phyloP scores from a whole-genome alignment of 2,888 invertebrate species.

The Oscheius onirici region DNA sequence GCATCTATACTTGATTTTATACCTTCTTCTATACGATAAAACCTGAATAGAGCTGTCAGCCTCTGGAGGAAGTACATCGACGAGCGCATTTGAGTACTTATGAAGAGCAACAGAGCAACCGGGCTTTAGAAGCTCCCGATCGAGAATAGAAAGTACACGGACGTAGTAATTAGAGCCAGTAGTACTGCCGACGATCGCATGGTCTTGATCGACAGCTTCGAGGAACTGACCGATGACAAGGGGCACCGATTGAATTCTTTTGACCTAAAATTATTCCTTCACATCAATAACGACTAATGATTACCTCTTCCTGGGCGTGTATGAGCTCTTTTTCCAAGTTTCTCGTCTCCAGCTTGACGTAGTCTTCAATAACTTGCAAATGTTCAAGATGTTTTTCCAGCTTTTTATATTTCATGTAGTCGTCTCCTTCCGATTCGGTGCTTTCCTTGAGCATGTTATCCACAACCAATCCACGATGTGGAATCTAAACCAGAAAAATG shows the following conservation, averaged over 20 bases:
- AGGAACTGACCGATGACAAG: conserved; percentile 98
- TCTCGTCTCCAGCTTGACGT: conserved; percentile 98
- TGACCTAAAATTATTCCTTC: conserved; percentile 79
- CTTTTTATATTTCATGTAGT: conserved; percentile 78
- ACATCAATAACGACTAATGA: neutral
- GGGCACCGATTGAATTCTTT: conserved; percentile 97
- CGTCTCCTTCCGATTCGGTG: conserved; percentile 26
- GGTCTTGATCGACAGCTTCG: conserved; percentile 98
- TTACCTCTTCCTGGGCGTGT: conserved; percentile 84
- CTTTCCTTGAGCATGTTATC: neutral
- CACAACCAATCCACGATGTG: neutral
- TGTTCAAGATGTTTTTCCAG: conserved; percentile 95
- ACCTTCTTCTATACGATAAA: neutral
- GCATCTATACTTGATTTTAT: conserved; percentile 77
- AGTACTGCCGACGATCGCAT: conserved; percentile 98
- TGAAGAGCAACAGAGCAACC: conserved; percentile 97
- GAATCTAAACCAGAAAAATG: neutral
- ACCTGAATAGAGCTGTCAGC: conserved; percentile 95
- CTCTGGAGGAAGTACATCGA: conserved; percentile 97
- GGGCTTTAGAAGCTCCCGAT: conserved; percentile 93
- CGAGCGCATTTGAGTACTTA: conserved; percentile 99
- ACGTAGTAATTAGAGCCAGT: conserved; percentile 99
- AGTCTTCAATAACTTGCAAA: conserved; percentile 97
- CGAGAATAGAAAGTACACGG: conserved; percentile 95
- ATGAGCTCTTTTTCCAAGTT: conserved; percentile 98